phyloP scores from a whole-genome alignment of 2,797 vertebrate species.

The Ficedula albicollis region DNA sequence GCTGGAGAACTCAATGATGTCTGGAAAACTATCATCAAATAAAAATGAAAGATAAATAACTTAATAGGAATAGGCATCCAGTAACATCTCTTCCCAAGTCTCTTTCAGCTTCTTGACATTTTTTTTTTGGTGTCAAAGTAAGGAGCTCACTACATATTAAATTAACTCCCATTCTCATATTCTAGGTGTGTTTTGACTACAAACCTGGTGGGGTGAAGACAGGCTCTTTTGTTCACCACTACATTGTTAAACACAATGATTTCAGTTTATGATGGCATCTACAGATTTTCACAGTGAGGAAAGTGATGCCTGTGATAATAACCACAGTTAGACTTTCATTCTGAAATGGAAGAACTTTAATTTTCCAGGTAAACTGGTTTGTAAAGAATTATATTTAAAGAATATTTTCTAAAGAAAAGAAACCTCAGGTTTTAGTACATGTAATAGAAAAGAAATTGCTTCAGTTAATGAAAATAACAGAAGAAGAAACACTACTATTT shows the following conservation, averaged over 20 bases:
- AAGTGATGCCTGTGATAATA: background rate
- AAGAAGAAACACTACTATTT: background rate
- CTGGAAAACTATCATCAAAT: background rate
- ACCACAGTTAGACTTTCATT: background rate
- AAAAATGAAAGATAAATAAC: background rate
- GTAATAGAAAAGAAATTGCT: background rate
- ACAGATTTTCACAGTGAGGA: background rate
- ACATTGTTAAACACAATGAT: background rate
- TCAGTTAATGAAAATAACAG: background rate
- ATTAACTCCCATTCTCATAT: background rate
- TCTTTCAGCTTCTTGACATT: background rate
- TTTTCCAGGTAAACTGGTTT: background rate
- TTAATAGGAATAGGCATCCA: background rate
- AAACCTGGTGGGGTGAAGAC: background rate
- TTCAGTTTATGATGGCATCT: background rate
- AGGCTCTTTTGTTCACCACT: background rate
- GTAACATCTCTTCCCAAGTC: background rate
- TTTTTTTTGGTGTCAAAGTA: background rate
- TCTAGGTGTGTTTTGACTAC: background rate
- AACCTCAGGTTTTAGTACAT: background rate
- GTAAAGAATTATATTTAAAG: background rate
- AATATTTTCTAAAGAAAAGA: background rate
- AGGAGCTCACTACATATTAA: background rate
- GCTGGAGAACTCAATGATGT: background rate
- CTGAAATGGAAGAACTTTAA: background rate